Percentiles rank a stretch among this genome's conserved stretches.
These are phyloP conservation scores for Crotalus helleri DNA, from an alignment of 2,113 vertebrate species.

Conservation along the genomic window DNA sequence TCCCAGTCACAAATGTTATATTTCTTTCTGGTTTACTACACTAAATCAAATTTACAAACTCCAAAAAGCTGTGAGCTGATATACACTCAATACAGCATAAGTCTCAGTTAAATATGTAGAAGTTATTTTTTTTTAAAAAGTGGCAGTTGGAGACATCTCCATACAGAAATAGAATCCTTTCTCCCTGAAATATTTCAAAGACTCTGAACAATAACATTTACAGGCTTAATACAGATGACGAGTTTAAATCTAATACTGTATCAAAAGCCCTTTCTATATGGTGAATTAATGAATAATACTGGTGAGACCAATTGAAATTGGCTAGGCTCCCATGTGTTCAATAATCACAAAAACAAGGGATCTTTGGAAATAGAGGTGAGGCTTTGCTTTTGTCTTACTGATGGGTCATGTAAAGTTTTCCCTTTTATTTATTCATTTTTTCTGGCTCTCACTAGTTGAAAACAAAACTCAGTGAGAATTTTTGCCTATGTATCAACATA, in stretches of 20 bases:
- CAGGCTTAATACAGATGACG: background rate
- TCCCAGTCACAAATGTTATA: background rate
- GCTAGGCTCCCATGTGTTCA: background rate
- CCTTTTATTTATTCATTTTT: background rate
- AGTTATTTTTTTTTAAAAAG: background rate
- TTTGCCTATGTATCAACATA: background rate
- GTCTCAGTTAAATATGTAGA: background rate
- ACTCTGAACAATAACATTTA: background rate
- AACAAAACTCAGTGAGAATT: background rate
- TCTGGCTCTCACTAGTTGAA: background rate
- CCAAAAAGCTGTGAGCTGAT: background rate
- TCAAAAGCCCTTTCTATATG: background rate
- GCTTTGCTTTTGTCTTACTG: background rate
- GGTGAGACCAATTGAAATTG: background rate
- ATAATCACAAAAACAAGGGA: background rate
- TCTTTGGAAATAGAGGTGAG: background rate
- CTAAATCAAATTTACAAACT: background rate
- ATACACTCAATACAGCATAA: background rate
- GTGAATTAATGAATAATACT: background rate
- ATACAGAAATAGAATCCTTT: background rate
- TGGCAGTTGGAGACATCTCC: background rate
- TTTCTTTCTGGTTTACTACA: background rate
- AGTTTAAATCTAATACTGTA: background rate
- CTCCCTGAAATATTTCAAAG: background rate
- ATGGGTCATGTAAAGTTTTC: background rate